Percentiles rank a stretch among this genome's conserved stretches.
Evolutionary conservation across 2,113 vertebrate species (phyloP).

Genomic region (Pelmatolapia mariae): DNA sequence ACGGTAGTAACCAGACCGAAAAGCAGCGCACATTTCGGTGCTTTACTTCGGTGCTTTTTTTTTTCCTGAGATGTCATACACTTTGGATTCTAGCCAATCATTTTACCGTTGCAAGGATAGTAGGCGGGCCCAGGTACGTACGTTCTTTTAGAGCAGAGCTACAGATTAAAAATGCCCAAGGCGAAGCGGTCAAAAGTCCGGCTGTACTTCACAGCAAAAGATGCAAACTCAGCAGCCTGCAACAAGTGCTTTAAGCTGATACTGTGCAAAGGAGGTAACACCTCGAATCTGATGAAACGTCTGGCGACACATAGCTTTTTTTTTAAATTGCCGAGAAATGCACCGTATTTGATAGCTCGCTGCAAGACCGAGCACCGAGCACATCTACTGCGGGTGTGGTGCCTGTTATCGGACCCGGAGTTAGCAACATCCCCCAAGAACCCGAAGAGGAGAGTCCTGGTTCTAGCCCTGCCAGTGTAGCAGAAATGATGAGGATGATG

Average conservation of each 20-base stretch:
- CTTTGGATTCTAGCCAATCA: neutral
- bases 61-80: fast-evolving
- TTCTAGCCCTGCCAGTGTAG: no score
- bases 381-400: fast-evolving
- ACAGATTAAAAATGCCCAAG: neutral
- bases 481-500: no score
- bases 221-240: neutral
- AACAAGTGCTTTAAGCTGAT: fast-evolving
- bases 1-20: fast-evolving
- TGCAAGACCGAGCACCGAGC: fast-evolving
- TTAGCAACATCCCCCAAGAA: fast-evolving
- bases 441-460: fast-evolving
- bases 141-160: neutral
- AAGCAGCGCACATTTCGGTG: fast-evolving
- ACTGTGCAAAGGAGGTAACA: fast-evolving
- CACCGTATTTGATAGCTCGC: fast-evolving
- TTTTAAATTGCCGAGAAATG: fast-evolving
- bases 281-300: fast-evolving
- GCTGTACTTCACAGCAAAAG: neutral
- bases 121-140: fast-evolving
- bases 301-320: fast-evolving
- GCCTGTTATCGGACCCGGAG: fast-evolving
- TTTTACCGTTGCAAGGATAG: fast-evolving
- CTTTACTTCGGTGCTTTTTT: fast-evolving
- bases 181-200: fast-evolving